Conservation (phyloP, 1,140 invertebrate genomes). For the roundworm (Caenorhabditis elegans) region WBcel235 BX284603.4:7004001-7004500, state of each 20-base stretch:
- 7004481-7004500: constrained; percentile 4
- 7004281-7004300: constrained; percentile 39
- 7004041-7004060: constrained; percentile 24
- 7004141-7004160: background rate
- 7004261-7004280: constrained; percentile 35
- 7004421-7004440: background rate
- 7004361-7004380: constrained; percentile 23
- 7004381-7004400: constrained; percentile 33
- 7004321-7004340: constrained; percentile 37
- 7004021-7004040: constrained; percentile 33
- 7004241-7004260: constrained; percentile 9
- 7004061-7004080: constrained; percentile 21
- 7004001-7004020: background rate
- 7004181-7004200: too few species aligned
- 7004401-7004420: constrained; percentile 31
- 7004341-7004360: constrained; percentile 17
- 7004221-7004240: constrained; percentile 27
- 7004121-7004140: background rate
- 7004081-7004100: constrained; percentile 12
- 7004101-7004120: background rate
- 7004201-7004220: too few species aligned
- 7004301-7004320: constrained; percentile 29
- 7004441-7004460: background rate
- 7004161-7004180: background rate
- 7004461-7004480: background rate